Conservation (phyloP, 2,113 vertebrate genomes). For the Callipepla squamata region DNA sequence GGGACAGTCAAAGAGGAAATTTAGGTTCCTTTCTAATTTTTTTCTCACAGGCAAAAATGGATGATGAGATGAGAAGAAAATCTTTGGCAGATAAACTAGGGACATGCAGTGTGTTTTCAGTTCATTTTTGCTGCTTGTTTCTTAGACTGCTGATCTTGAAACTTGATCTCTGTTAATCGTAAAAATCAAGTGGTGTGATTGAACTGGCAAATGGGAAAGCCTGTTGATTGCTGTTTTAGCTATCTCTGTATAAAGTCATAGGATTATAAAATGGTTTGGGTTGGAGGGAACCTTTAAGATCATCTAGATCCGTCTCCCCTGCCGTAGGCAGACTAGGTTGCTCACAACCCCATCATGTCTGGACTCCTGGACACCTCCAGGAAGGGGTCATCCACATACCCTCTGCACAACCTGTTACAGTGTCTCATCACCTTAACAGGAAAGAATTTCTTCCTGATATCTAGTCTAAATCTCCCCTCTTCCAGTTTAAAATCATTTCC, state of each 20-base stretch:
- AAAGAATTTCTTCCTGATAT: no score
- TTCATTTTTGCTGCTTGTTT: background rate
- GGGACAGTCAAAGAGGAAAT: background rate
- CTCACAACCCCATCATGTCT: no score
- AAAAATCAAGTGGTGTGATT: background rate
- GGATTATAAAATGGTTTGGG: no score
- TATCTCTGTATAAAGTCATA: background rate
- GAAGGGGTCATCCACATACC: no score
- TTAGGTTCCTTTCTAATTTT: background rate
- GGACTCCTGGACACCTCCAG: no score
- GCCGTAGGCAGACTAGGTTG: no score
- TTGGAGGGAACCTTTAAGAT: no score
- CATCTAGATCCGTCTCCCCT: no score
- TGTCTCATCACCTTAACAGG: no score
- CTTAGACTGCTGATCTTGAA: constrained; percentile 17
- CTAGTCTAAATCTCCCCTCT: no score
- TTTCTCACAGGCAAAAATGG: background rate
- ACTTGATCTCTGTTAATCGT: constrained; percentile 36
- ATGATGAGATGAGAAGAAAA: constrained; percentile 7
- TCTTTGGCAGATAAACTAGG: background rate
- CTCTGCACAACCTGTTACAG: no score
- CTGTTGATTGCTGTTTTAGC: constrained; percentile 33
- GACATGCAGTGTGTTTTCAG: background rate
- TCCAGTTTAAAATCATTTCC: no score
- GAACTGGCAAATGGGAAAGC: background rate